phyloP scores from a whole-genome alignment of 2,113 vertebrate species.

The Misgurnus anguillicaudatus region DNA sequence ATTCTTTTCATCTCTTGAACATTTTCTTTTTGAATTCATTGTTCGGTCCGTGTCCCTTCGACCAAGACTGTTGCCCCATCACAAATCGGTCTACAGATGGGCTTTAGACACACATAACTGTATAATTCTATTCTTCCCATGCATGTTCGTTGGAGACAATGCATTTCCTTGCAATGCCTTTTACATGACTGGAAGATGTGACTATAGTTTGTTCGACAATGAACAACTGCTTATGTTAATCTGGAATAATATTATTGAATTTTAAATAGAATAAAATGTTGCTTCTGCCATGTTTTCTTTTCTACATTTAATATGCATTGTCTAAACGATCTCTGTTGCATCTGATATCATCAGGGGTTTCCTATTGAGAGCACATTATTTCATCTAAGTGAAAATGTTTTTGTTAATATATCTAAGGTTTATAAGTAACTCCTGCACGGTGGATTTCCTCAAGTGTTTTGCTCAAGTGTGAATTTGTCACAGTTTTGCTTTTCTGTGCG shows the following conservation, averaged over 20 bases:
- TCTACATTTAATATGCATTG: not conserved
- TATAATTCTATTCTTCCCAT: conserved; percentile 48
- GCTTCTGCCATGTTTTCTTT: not conserved
- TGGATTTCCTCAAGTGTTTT: conserved; percentile 32
- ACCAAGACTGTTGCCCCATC: conserved; percentile 21
- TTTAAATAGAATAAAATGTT: not conserved
- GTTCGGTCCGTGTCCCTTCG: conserved; percentile 35
- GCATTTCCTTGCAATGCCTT: conserved; percentile 28
- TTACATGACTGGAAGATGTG: not conserved
- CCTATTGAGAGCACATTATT: not conserved
- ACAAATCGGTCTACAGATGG: conserved; percentile 38
- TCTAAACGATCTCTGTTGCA: not conserved
- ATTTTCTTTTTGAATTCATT: conserved; percentile 49
- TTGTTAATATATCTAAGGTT: conserved; percentile 37
- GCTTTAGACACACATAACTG: conserved; percentile 46
- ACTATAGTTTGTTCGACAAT: not conserved
- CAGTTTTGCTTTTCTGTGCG: conserved; percentile 25
- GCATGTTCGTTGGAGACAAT: conserved; percentile 28
- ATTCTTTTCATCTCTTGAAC: conserved; percentile 47
- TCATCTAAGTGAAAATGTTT: not conserved
- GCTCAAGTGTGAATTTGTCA: conserved; percentile 21
- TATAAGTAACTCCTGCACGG: conserved; percentile 10
- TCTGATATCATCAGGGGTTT: conserved; percentile 11
- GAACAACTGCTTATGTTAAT: not conserved
- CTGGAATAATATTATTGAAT: not conserved